These are phyloP conservation scores for Amphibalanus amphitrite DNA, from an alignment of 1,140 invertebrate species.

Conservation along the genomic window DNA sequence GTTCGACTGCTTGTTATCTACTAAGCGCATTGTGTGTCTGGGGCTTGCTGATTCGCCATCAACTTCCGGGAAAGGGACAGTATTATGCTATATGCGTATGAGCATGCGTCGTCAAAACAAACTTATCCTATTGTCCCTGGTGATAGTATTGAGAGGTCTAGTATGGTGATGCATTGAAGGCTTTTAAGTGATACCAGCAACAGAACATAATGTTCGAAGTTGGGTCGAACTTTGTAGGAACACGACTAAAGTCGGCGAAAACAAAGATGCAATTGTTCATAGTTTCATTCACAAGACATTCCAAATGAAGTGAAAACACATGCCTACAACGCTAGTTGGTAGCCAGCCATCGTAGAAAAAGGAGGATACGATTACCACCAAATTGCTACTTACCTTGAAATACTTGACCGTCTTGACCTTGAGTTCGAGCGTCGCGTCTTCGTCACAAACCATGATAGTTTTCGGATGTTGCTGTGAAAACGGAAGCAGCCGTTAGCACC, in stretches of 20 bases:
- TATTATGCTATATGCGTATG: too few species aligned
- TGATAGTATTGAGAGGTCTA: too few species aligned
- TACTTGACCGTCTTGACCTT: constrained; percentile 98
- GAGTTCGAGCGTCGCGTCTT: constrained; percentile 91
- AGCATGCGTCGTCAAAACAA: too few species aligned
- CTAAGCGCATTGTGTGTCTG: too few species aligned
- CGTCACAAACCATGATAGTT: constrained; percentile 89
- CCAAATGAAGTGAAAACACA: background rate
- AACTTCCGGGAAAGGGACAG: too few species aligned
- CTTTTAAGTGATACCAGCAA: too few species aligned
- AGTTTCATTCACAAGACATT: background rate
- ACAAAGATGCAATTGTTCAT: background rate
- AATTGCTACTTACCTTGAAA: constrained; percentile 52
- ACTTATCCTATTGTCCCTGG: too few species aligned
- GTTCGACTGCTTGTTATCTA: too few species aligned
- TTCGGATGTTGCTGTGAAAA: constrained; percentile 57
- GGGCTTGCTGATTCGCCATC: too few species aligned
- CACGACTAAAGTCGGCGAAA: background rate
- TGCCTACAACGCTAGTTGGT: background rate
- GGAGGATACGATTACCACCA: background rate
- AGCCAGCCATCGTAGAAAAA: background rate
- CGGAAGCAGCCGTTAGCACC: too few species aligned
- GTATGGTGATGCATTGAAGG: too few species aligned
- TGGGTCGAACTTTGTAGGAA: background rate
- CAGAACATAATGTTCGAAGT: too few species aligned